phyloP scores from a whole-genome alignment of 2,113 vertebrate genomes.

The Colinus virginianus region DNA sequence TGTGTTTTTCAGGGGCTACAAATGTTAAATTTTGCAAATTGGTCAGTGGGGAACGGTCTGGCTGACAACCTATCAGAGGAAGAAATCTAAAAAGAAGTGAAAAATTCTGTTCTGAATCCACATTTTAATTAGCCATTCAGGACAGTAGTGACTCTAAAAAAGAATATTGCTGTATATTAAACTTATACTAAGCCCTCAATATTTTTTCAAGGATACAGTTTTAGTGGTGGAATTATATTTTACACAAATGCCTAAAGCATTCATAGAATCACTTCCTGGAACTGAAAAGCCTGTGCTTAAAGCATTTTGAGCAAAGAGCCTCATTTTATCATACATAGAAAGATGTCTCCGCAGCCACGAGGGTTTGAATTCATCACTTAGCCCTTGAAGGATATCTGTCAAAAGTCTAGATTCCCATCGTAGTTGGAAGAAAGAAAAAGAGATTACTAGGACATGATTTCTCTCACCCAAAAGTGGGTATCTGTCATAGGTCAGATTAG shows the following conservation, averaged over 20 bases:
- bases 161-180: not conserved
- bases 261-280: not conserved
- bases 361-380: not conserved
- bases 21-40: not conserved
- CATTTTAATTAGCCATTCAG: slow-evolving; percentile 20
- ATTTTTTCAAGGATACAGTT: not conserved
- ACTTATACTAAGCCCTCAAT: not conserved
- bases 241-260: slow-evolving; percentile 7
- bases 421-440: not conserved
- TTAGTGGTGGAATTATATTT: slow-evolving; percentile 38
- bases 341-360: not conserved
- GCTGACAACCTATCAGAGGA: not conserved
- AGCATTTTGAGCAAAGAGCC: not conserved
- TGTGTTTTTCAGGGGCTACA: not conserved
- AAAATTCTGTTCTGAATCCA: not conserved
- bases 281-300: not conserved
- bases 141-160: not conserved
- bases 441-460: not conserved
- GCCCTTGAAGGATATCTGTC: not conserved
- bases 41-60: not conserved
- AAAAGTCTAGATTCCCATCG: not conserved
- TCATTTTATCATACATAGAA: not conserved
- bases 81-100: not conserved
- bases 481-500: not conserved
- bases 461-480: not conserved